Percentiles rank a stretch among this genome's conserved stretches.
Evolutionary conservation across 2,797 vertebrate genomes (phyloP).

Genomic region (Pseudochirops corinnae): DNA sequence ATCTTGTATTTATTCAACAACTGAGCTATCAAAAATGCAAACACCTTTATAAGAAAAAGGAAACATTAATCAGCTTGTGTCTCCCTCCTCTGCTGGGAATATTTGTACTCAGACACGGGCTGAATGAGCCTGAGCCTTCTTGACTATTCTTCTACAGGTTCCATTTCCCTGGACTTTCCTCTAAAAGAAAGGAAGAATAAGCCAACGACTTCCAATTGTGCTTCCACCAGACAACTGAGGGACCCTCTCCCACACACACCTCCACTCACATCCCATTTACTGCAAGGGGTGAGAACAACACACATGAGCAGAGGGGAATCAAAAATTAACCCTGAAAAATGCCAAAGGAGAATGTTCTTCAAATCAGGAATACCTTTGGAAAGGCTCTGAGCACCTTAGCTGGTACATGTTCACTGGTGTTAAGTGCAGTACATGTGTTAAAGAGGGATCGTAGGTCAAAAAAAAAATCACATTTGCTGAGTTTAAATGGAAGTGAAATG

Average conservation of each 20-base stretch:
- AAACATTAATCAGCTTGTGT: background rate
- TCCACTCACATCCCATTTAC: background rate
- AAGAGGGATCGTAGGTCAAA: background rate
- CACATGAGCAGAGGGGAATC: background rate
- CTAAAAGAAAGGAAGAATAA: background rate
- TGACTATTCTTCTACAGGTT: background rate
- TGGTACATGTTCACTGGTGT: background rate
- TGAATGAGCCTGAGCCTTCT: background rate
- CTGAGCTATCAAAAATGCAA: background rate
- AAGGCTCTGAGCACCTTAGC: background rate
- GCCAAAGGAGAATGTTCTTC: background rate
- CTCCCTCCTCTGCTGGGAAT: background rate
- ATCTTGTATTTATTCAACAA: background rate
- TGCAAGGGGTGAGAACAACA: background rate
- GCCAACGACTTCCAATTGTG: background rate
- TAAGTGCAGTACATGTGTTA: background rate
- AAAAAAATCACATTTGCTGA: background rate
- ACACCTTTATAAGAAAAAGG: background rate
- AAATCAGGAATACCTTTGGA: background rate
- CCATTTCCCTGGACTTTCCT: background rate
- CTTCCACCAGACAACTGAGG: background rate
- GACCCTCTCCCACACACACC: too few relatives aligned
- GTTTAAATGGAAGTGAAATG: background rate
- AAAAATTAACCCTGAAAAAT: background rate
- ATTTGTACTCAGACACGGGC: background rate